phyloP scores from a whole-genome alignment of 2,888 invertebrate genomes.

The Charanyca ferruginea region DNA sequence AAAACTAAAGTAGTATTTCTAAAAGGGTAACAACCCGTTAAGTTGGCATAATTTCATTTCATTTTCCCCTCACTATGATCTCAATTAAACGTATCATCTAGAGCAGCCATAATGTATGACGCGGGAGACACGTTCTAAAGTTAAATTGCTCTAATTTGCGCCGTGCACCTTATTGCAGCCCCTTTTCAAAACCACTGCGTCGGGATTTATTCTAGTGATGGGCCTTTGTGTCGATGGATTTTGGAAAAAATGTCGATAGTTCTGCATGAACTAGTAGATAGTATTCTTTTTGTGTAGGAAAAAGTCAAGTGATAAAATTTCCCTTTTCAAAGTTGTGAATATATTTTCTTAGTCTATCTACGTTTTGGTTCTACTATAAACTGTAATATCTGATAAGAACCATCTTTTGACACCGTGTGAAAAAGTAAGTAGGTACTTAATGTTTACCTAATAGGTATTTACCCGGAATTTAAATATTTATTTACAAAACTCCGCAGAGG shows the following conservation, averaged over 20 bases:
- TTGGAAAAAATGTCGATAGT: constrained; percentile 27
- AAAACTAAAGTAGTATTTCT: constrained; percentile 31
- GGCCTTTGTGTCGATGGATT: constrained; percentile 26
- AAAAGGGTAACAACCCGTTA: constrained; percentile 44
- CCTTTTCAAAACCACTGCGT: constrained; percentile 80
- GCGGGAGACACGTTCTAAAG: constrained; percentile 82
- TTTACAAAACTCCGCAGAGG: constrained; percentile 31
- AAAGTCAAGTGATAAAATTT: neutral
- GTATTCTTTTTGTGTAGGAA: no score
- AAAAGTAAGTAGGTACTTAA: constrained; percentile 10
- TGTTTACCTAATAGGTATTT: constrained; percentile 10
- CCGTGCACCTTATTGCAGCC: constrained; percentile 84
- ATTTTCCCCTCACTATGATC: constrained; percentile 57
- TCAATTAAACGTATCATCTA: constrained; percentile 71
- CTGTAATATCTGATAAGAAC: neutral
- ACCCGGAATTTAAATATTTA: constrained; percentile 39
- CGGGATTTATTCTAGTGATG: constrained; percentile 77
- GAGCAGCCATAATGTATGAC: constrained; percentile 67
- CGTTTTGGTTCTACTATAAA: neutral
- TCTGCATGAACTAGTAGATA: neutral
- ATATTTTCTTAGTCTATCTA: neutral
- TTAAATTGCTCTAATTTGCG: constrained; percentile 89
- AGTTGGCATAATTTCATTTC: constrained; percentile 46
- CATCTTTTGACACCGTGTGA: neutral
- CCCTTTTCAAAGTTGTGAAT: neutral